These are phyloP conservation scores for Aegithalos caudatus DNA, from an alignment of 2,113 vertebrate genomes.

Conservation along the genomic window DNA sequence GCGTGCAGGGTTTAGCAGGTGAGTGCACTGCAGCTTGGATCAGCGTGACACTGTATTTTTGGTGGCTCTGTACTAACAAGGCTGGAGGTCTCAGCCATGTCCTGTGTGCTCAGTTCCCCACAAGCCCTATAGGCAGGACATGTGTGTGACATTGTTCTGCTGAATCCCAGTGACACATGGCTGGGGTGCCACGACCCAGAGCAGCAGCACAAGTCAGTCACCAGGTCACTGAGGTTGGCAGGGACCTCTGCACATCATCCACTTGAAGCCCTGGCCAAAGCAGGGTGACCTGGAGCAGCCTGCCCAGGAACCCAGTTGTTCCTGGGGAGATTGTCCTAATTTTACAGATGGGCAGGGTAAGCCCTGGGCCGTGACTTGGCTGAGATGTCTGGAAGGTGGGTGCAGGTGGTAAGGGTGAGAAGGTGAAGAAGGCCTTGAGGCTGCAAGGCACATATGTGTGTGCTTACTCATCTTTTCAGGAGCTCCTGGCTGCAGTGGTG, in stretches of 20 bases:
- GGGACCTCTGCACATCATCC: background rate
- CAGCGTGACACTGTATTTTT: background rate
- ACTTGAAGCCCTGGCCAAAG: background rate
- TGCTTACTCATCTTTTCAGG: background rate
- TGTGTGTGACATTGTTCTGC: accelerated
- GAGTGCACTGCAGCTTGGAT: background rate
- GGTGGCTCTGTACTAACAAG: background rate
- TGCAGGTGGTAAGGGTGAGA: background rate
- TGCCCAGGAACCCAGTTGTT: background rate
- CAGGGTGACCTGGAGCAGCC: background rate
- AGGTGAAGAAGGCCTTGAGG: background rate
- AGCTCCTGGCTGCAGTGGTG: background rate
- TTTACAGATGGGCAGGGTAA: background rate
- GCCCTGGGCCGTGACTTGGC: background rate
- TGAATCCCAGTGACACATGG: background rate
- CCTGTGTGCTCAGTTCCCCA: background rate
- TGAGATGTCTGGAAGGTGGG: background rate
- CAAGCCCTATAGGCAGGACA: background rate
- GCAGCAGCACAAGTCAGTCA: background rate
- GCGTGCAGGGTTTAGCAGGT: background rate
- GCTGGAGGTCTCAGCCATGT: background rate
- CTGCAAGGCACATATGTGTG: background rate
- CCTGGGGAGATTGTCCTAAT: background rate
- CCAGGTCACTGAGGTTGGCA: background rate
- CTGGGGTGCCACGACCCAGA: background rate